Evolutionary conservation across 2,888 invertebrate species (phyloP), one percentile per base, ranked within the genome.

Genomic region (Agrochola circellaris): DNA sequence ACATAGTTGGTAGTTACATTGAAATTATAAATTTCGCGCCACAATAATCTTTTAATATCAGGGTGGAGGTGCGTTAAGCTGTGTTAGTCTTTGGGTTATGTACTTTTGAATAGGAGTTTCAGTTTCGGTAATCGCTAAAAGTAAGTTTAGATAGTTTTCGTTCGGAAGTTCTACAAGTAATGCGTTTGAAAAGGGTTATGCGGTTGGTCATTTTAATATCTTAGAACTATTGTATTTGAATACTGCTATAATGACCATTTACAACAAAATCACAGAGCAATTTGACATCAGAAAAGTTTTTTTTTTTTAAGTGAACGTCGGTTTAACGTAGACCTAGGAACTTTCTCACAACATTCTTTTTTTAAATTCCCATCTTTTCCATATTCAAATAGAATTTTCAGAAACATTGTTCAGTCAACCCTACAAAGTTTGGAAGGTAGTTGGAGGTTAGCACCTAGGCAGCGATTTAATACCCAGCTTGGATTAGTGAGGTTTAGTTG

Each of bases 401-500:
- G 15, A 56, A 74, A 17, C 65, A 56, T 48, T 66, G 54, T 83
- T 83, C 67, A 72, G 91, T 78, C 90, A 86, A 82, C 87, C 89
- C 89, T 87, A 87, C 45, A 79, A 83, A 82, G 83, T 86, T 84
- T 76, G 71, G 86, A 90, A 90, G 92, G 93, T 92, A 92, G 92
- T 91, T 91, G 90, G 89, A 93, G 93, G 95, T 96, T 96, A 97
- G 95, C 93, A 92, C 93, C 91, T 91, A 91, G 87, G 86, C 93
- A 94, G 93, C 93, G 95, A 95, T 94, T 95, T 95, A 96, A 95
- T 95, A 93, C 94, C 93, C 91, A 92, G 93, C 95, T 90, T 94
- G 96, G 97, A 97, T 97, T 96, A 97, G 92, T 91, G 92, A 92
- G 96, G 95, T 95, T 96, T 95, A 95, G 94, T 92, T 90, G 91